Conservation (phyloP, 2,113 vertebrate genomes). For the Syngnathus typhle region DNA sequence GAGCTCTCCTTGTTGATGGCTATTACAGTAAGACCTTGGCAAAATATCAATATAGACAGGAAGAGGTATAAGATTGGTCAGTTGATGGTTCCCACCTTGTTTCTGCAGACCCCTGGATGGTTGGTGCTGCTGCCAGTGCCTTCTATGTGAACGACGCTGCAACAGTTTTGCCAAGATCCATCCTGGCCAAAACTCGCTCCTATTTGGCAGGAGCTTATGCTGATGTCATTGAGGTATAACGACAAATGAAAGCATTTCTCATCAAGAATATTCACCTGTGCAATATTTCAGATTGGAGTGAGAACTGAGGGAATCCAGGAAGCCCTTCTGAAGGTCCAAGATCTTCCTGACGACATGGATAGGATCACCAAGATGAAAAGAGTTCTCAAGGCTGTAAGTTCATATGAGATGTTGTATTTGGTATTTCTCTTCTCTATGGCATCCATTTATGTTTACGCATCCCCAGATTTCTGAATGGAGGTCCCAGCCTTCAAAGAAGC, state of each 20-base stretch:
- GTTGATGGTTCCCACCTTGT: conserved; percentile 8
- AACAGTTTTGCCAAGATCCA: conserved; percentile 71
- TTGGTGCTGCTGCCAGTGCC: conserved; percentile 72
- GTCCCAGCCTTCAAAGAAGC: conserved; percentile 58
- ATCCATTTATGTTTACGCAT: neutral
- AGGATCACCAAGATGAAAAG: conserved; percentile 74
- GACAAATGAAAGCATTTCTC: neutral
- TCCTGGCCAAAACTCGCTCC: conserved; percentile 72
- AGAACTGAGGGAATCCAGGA: conserved; percentile 77
- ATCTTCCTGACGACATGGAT: conserved; percentile 49
- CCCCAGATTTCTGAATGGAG: conserved; percentile 74
- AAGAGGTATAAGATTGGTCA: neutral
- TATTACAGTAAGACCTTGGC: conserved; percentile 70
- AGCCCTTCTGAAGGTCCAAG: conserved; percentile 60
- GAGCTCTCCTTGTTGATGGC: conserved; percentile 41
- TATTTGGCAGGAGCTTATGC: conserved; percentile 70
- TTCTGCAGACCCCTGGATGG: conserved; percentile 68
- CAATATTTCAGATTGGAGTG: conserved; percentile 64
- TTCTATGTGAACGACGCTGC: conserved; percentile 76
- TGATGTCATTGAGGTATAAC: conserved; percentile 77
- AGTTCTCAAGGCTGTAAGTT: conserved; percentile 71
- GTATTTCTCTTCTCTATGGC: neutral
- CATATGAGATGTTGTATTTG: neutral
- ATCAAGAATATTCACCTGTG: neutral
- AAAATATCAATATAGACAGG: neutral